phyloP scores from a whole-genome alignment of 1,140 invertebrate genomes.

The Scylla paramamosain region DNA sequence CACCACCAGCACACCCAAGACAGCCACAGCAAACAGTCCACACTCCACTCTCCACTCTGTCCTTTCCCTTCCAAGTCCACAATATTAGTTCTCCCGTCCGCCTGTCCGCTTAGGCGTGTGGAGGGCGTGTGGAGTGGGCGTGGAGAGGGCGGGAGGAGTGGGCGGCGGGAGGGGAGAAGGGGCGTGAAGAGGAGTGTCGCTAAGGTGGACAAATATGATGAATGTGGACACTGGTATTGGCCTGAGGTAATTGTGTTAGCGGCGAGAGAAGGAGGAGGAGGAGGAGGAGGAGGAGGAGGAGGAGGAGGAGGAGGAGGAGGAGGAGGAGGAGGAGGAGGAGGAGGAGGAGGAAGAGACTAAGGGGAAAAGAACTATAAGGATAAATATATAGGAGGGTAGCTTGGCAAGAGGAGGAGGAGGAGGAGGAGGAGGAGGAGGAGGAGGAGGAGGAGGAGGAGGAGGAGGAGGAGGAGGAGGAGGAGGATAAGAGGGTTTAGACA shows the following conservation, averaged over 20 bases:
- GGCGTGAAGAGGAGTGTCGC: neutral
- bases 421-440: neutral
- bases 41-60: neutral
- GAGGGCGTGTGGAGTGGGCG: neutral
- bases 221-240: slow-evolving; percentile 52
- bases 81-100: neutral
- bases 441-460: neutral
- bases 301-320: neutral
- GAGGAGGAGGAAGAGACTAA: neutral
- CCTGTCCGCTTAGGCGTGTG: neutral
- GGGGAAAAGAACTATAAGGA: too few relatives aligned
- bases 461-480: neutral
- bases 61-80: neutral
- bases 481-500: neutral
- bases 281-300: neutral
- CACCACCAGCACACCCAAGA: neutral
- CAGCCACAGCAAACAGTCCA: too few relatives aligned
- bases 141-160: neutral
- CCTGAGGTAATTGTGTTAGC: slow-evolving; percentile 46
- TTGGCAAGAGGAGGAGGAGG: neutral
- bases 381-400: neutral
- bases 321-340: neutral
- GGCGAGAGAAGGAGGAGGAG: neutral
- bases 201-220: slow-evolving; percentile 44
- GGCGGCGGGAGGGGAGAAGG: neutral